Evolutionary conservation across 1,140 invertebrate species (phyloP), one percentile per base, ranked within the genome.

Genomic region (Drosophila willistoni): DNA sequence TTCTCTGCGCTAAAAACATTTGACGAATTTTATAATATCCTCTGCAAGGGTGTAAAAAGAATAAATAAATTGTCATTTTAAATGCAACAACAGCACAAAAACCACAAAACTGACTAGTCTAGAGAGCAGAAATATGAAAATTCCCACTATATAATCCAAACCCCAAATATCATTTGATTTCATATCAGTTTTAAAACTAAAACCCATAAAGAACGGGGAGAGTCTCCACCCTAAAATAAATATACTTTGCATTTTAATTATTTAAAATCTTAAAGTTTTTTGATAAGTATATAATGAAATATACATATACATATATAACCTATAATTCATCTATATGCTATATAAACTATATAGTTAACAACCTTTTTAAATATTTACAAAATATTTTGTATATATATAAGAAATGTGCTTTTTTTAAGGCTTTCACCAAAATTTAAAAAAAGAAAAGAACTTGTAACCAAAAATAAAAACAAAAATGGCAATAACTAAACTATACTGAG

Each of bases 351-450:
- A 22, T 47, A 83, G 81, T 69, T 77, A 71, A 73, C 85, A 82
- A 73, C 77, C 80, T 86, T 86, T 86, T 87, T 86, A 83, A 83
- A 89, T 83, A 86, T 86, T 86, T 86, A 86, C 83, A 86, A 86
- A 89, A 86, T 89, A 86, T 86, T 87, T 89, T 89, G 85, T 90
- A 90, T 71, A 87, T 87, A 87, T 64, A 29, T 6, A 29, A 29
- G 54, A 12, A 13, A 13, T 54, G 22, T 12, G 47, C 29, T 80
- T 84, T 86, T 87, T 87, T 87, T 83, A 86, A 73, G 79, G 82
- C 82, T 87, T 83, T 83, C 83, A 86, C 79, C 71, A 82, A 70
- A 76, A 74, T 76, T 76, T 77, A 54, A 62, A 54, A 68, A 73
- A 66, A 67, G 59, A 67, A 5, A 51, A 4, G 17, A 44, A 78